phyloP scores from a whole-genome alignment of 2,113 vertebrate genomes.

The Zosterops hypoxanthus region DNA sequence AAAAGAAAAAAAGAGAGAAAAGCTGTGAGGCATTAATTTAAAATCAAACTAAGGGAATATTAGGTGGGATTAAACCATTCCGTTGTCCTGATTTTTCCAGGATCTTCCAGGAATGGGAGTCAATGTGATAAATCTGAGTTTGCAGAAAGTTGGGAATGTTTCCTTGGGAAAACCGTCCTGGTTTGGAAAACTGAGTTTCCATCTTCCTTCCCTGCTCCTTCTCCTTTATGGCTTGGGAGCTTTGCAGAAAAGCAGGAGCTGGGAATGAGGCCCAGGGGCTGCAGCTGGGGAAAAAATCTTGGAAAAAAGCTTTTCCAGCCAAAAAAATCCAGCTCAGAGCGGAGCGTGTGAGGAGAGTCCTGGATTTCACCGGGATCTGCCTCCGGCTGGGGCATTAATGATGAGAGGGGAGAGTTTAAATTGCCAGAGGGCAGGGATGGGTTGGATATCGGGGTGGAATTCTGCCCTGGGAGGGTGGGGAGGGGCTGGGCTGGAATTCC shows the following conservation, averaged over 20 bases:
- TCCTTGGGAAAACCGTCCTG: not conserved
- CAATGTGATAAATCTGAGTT: not conserved
- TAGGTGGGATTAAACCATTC: not conserved
- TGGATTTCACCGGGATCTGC: not conserved
- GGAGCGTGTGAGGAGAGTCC: not conserved
- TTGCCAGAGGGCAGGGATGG: not conserved
- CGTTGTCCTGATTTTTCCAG: fast-evolving
- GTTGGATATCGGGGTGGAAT: not conserved
- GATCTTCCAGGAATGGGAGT: not conserved
- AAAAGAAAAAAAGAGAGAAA: not conserved
- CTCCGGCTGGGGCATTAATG: fast-evolving
- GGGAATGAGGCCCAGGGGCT: not conserved
- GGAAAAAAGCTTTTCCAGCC: not conserved
- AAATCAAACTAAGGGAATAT: not conserved
- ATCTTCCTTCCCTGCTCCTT: not conserved
- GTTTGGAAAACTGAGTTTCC: not conserved
- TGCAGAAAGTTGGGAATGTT: not conserved
- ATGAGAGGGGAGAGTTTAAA: not conserved
- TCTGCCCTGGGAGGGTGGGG: not conserved
- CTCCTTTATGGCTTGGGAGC: not conserved
- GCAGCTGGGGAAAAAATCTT: not conserved
- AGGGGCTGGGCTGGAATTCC: not conserved
- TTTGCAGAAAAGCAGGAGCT: not conserved
- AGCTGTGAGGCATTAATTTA: not conserved
- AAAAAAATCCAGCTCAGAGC: not conserved